phyloP scores from a whole-genome alignment of 1,140 invertebrate genomes.

The Apocrypta bakeri region DNA sequence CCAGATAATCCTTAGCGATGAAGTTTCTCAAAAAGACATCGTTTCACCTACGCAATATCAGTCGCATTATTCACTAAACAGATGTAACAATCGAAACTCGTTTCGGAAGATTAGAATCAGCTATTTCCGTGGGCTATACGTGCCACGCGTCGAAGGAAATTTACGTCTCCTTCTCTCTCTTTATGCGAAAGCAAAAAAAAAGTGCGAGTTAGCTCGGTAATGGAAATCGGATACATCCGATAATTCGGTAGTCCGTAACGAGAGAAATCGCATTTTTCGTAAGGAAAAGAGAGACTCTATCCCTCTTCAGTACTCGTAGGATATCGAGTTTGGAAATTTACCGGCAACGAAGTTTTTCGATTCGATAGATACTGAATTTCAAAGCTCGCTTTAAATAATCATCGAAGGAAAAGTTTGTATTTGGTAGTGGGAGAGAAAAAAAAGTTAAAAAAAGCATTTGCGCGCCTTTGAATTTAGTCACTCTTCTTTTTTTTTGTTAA shows the following conservation, averaged over 20 bases:
- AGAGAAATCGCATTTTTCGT: slow-evolving; percentile 10
- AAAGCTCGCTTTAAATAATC: background rate
- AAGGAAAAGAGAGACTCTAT: background rate
- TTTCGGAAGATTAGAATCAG: slow-evolving; percentile 39
- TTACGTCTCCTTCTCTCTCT: background rate
- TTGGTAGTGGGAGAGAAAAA: background rate
- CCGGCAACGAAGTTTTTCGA: background rate
- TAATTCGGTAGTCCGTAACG: slow-evolving; percentile 33
- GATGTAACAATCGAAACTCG: slow-evolving; percentile 35
- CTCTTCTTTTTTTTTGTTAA: background rate
- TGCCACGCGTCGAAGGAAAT: background rate
- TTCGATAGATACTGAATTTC: background rate
- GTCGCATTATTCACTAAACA: slow-evolving; percentile 24
- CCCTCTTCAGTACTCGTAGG: background rate
- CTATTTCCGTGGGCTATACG: slow-evolving; percentile 8
- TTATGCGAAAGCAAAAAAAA: slow-evolving; percentile 6
- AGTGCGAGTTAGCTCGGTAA: background rate
- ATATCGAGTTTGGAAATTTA: background rate
- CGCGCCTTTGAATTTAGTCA: background rate
- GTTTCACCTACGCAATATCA: background rate
- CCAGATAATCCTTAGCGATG: background rate
- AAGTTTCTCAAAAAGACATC: background rate
- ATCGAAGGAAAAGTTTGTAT: background rate
- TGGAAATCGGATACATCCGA: slow-evolving; percentile 19
- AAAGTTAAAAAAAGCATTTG: background rate